phyloP scores from a whole-genome alignment of 2,113 vertebrate species.

The Cynopterus brachyotis region DNA sequence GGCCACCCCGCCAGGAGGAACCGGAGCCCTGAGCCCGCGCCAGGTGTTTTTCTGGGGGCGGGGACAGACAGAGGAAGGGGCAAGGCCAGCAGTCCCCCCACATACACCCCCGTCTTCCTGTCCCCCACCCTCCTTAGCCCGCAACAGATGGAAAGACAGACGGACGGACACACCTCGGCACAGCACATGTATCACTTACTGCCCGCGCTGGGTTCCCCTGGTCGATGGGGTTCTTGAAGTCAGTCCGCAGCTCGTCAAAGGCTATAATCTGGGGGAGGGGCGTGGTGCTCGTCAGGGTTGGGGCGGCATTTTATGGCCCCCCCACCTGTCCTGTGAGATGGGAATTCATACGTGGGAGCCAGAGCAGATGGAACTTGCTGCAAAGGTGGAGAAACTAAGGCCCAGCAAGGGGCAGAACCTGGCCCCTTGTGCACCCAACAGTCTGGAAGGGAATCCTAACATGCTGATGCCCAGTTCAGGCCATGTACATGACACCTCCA shows the following conservation, averaged over 20 bases:
- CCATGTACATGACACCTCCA: not conserved
- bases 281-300: conserved; percentile 31
- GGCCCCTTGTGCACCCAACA: not conserved
- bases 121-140: not conserved
- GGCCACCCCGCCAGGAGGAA: conserved; percentile 53
- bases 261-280: conserved; percentile 90
- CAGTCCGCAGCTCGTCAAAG: conserved; percentile 95
- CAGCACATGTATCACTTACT: conserved; percentile 87
- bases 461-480: not conserved
- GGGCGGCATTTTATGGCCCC: not conserved
- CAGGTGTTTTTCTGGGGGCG: conserved; percentile 65
- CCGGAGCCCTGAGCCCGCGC: conserved; percentile 33
- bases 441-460: not conserved
- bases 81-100: not conserved
- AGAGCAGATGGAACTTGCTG: not conserved
- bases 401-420: not conserved
- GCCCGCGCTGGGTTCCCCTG: conserved; percentile 96
- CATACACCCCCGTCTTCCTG: not conserved
- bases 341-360: not conserved
- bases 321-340: not conserved
- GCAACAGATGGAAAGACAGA: conserved; percentile 71
- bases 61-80: not conserved
- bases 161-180: conserved; percentile 81
- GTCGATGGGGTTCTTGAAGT: conserved; percentile 97
- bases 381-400: conserved; percentile 10